phyloP scores from a whole-genome alignment of 2,888 invertebrate genomes.

The Drosophila kambysellisi region DNA sequence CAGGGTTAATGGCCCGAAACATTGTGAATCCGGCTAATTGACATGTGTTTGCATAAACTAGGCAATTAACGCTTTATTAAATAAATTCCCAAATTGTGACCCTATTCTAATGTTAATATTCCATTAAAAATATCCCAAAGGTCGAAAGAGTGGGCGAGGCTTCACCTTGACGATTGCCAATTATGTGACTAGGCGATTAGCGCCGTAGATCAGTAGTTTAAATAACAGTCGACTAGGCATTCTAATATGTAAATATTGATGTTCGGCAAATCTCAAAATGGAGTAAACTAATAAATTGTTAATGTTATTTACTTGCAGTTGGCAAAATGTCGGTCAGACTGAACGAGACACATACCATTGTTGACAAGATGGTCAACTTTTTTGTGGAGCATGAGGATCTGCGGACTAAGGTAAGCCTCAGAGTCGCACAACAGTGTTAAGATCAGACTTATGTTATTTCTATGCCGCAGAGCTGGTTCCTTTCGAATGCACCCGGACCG shows the following conservation, averaged over 20 bases:
- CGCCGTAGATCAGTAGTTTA: slow-evolving; percentile 40
- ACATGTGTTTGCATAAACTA: slow-evolving; percentile 41
- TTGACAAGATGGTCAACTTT: slow-evolving; percentile 84
- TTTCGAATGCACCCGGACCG: slow-evolving; percentile 90
- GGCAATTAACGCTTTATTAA: slow-evolving; percentile 32
- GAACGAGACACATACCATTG: slow-evolving; percentile 83
- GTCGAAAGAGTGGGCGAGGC: slow-evolving; percentile 47
- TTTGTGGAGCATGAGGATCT: slow-evolving; percentile 85
- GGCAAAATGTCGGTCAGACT: slow-evolving; percentile 80
- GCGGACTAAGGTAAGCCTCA: slow-evolving; percentile 74
- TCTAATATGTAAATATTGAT: slow-evolving; percentile 48
- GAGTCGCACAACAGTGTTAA: fast-evolving
- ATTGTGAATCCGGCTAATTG: slow-evolving; percentile 42
- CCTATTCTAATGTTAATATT: slow-evolving; percentile 12
- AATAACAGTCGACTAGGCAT: slow-evolving; percentile 34
- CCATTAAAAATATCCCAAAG: slow-evolving; percentile 16
- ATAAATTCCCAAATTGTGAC: not conserved
- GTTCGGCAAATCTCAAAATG: not conserved
- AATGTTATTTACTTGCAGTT: slow-evolving; percentile 44
- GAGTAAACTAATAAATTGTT: slow-evolving; percentile 1
- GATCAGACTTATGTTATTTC: not conserved
- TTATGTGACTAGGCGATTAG: slow-evolving; percentile 61
- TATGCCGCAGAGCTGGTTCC: slow-evolving; percentile 88
- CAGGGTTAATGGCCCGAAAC: slow-evolving; percentile 60
- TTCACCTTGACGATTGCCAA: slow-evolving; percentile 57